These are phyloP conservation scores for Panthera leo DNA, from an alignment of 2,113 vertebrate species.

Conservation along the genomic window DNA sequence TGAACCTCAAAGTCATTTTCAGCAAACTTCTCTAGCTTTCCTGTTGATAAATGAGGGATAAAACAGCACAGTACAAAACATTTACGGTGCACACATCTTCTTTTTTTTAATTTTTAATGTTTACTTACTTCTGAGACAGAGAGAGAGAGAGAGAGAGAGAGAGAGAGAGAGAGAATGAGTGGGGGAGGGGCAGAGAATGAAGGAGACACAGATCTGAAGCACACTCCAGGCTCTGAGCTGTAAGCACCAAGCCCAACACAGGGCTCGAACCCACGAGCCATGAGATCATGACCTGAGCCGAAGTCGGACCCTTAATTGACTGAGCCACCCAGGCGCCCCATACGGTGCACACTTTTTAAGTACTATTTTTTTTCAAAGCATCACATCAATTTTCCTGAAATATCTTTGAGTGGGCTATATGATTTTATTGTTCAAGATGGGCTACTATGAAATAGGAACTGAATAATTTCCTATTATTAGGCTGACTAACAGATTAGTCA, in stretches of 20 bases:
- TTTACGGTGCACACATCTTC: neutral
- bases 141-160: too few species aligned
- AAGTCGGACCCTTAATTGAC: too few species aligned
- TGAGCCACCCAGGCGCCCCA: too few species aligned
- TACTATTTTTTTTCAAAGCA: neutral
- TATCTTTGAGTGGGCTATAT: neutral
- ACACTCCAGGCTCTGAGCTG: too few species aligned
- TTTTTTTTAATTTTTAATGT: too few species aligned
- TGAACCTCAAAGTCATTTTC: neutral
- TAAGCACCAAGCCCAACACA: too few species aligned
- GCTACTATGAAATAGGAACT: conserved; percentile 10
- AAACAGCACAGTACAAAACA: neutral
- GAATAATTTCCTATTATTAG: conserved; percentile 43
- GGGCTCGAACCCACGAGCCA: too few species aligned
- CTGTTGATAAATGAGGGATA: neutral
- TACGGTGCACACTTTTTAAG: neutral
- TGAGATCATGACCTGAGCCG: too few species aligned
- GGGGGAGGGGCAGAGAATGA: too few species aligned
- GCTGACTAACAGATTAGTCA: conserved; percentile 49
- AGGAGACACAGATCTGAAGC: too few species aligned
- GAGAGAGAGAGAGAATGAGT: rapidly evolving
- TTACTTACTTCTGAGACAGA: too few species aligned
- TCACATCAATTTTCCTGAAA: conserved; percentile 33
- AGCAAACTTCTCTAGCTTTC: neutral
- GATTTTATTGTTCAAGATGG: conserved; percentile 52